Evolutionary conservation across 2,797 vertebrate species (phyloP).

Genomic region (Xyrichtys novacula): DNA sequence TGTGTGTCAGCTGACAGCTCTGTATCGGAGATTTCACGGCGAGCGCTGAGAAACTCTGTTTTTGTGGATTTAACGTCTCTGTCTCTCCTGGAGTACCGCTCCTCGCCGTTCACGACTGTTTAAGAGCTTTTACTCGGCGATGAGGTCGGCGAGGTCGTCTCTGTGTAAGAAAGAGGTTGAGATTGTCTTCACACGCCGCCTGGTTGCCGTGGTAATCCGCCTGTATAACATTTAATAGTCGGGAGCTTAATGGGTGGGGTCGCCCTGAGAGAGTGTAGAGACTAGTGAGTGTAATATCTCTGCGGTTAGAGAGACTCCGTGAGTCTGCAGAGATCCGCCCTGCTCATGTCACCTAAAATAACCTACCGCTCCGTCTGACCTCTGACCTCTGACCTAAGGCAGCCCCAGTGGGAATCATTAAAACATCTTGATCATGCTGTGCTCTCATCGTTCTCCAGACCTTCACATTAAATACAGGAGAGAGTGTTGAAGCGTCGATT

Average conservation of each 20-base stretch:
- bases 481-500: constrained; percentile 18
- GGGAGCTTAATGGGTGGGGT: constrained; percentile 35
- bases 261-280: background rate
- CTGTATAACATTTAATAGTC: constrained; percentile 13
- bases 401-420: constrained; percentile 33
- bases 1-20: constrained; percentile 60
- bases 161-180: background rate
- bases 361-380: constrained; percentile 1
- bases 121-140: constrained; percentile 23
- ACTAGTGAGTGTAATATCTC: constrained; percentile 4
- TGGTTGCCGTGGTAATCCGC: constrained; percentile 16
- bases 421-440: constrained; percentile 14
- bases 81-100: constrained; percentile 46
- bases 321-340: constrained; percentile 23
- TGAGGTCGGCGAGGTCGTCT: constrained; percentile 11
- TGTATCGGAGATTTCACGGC: constrained; percentile 63
- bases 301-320: constrained; percentile 10
- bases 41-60: constrained; percentile 52
- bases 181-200: background rate
- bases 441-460: constrained; percentile 10
- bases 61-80: constrained; percentile 57
- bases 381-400: constrained; percentile 1
- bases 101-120: constrained; percentile 30
- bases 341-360: constrained; percentile 17
- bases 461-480: constrained; percentile 24